Conservation (phyloP, 2,113 vertebrate species). For the Daubentonia madagascariensis region DNA sequence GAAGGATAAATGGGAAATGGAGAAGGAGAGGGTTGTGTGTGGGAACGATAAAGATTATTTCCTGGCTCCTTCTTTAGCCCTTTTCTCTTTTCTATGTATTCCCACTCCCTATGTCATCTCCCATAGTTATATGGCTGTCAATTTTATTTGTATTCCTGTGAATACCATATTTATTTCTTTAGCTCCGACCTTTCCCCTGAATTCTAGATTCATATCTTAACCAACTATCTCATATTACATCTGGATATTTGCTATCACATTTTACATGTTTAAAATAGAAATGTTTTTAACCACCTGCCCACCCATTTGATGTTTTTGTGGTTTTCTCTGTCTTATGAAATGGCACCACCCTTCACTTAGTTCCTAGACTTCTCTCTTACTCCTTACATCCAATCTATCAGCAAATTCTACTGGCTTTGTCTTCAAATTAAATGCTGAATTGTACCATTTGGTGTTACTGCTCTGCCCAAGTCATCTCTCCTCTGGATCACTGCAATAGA, state of each 20-base stretch:
- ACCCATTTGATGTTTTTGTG: background rate
- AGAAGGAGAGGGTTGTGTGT: background rate
- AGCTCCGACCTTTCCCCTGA: background rate
- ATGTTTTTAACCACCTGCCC: background rate
- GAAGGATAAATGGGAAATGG: background rate
- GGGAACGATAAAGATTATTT: background rate
- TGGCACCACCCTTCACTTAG: background rate
- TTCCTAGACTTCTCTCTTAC: background rate
- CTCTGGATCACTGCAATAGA: background rate
- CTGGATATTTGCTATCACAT: background rate
- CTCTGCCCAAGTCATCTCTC: background rate
- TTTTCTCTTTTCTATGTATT: background rate
- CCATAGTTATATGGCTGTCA: background rate
- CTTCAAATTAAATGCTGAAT: background rate
- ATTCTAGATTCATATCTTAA: conserved; percentile 12
- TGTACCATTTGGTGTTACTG: background rate
- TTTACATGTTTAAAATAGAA: background rate
- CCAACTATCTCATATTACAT: background rate
- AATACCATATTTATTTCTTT: background rate
- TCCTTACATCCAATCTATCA: background rate
- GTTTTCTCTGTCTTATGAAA: background rate
- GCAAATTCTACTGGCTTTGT: background rate
- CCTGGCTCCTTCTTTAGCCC: background rate
- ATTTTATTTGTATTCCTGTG: background rate
- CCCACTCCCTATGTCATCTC: background rate